These are phyloP conservation scores for Aegypius monachus DNA, from an alignment of 2,113 vertebrate species.

Conservation along the genomic window DNA sequence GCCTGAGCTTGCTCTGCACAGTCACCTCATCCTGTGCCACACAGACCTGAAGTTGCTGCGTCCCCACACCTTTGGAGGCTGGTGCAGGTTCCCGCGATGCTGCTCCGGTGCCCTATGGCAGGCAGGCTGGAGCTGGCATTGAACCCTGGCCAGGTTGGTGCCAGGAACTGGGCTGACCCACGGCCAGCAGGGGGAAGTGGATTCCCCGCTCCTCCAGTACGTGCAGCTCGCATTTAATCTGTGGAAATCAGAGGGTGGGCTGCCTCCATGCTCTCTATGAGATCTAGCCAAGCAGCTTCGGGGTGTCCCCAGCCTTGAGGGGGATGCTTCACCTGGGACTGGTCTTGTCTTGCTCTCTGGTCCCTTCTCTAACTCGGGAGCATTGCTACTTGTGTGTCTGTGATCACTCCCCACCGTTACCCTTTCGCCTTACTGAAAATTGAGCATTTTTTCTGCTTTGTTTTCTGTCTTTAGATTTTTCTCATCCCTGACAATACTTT, in stretches of 20 bases:
- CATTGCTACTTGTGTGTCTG: background rate
- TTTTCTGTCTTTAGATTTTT: background rate
- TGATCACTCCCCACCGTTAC: background rate
- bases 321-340: background rate
- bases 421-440: background rate
- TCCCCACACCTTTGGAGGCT: background rate
- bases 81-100: background rate
- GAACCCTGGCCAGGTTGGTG: background rate
- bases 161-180: background rate
- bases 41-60: rapidly evolving
- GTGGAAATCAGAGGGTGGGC: too few species aligned
- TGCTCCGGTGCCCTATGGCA: background rate
- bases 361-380: background rate
- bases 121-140: background rate
- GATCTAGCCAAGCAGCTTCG: background rate
- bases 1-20: background rate
- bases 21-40: background rate
- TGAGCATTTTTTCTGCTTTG: background rate
- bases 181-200: too few species aligned
- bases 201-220: too few species aligned
- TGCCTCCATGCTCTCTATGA: background rate
- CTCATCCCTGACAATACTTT: background rate
- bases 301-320: background rate
- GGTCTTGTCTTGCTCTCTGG: background rate
- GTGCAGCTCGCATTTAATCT: too few species aligned